Percentiles rank a stretch among this genome's conserved stretches.
Evolutionary conservation across 2,113 vertebrate species (phyloP).

Genomic region (Ptilorrhoa leucosticta): DNA sequence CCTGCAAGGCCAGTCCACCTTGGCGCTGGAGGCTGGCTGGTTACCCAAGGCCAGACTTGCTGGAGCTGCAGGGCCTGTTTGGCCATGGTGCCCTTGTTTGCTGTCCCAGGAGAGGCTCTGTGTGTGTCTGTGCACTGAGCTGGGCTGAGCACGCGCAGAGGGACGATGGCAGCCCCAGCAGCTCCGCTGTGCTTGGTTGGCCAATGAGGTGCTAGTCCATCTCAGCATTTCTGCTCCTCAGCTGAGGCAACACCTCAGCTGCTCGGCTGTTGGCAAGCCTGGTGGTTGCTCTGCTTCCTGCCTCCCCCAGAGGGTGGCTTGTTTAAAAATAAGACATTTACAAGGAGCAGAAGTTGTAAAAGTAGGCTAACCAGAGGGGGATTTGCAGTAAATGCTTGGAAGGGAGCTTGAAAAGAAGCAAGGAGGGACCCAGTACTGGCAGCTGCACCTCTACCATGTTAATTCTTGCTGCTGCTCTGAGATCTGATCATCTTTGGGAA

Average conservation of each 20-base stretch:
- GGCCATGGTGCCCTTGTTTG: background rate
- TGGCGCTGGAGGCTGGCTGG: background rate
- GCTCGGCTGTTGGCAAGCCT: background rate
- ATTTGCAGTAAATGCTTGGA: background rate
- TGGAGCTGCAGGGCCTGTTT: background rate
- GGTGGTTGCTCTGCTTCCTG: slow-evolving; percentile 3
- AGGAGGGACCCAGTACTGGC: background rate
- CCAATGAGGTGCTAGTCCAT: background rate
- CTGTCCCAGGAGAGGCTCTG: background rate
- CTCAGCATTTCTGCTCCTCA: background rate
- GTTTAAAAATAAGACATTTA: background rate
- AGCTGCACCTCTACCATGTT: background rate
- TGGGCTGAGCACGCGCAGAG: accelerated
- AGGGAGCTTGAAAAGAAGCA: background rate
- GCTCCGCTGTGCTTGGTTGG: accelerated
- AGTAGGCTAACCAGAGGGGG: background rate
- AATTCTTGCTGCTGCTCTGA: background rate
- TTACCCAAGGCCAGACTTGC: background rate
- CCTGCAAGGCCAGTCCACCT: background rate
- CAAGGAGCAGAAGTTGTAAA: background rate
- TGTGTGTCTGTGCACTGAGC: background rate
- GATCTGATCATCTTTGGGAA: background rate
- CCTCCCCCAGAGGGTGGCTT: background rate
- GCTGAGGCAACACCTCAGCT: background rate
- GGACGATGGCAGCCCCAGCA: background rate